Conservation (phyloP, 2,888 invertebrate genomes). For the Xanthorhoe designata region DNA sequence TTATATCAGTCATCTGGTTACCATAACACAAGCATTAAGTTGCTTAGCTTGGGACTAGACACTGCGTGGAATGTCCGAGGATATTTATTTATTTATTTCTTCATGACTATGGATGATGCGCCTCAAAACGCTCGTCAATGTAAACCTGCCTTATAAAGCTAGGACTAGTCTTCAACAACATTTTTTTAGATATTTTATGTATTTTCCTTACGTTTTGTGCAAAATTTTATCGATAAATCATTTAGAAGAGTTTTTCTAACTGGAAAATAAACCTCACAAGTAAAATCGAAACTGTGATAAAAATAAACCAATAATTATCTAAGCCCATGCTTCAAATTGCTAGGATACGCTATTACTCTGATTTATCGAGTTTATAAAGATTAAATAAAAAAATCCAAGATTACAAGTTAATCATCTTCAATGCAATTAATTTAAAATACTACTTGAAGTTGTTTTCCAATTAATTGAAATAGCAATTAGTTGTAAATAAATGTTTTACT, state of each 20-base stretch:
- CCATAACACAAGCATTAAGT: no score
- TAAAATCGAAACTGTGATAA: no score
- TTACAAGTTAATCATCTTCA: not conserved
- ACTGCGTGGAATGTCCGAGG: no score
- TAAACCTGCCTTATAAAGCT: conserved; percentile 4
- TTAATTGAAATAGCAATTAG: conserved; percentile 1
- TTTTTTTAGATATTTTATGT: not conserved
- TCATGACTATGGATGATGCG: conserved; percentile 18
- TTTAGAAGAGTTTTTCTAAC: not conserved
- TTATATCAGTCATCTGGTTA: no score
- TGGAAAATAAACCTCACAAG: no score
- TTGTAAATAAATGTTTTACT: not conserved
- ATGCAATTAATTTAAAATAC: not conserved
- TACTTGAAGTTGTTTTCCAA: not conserved
- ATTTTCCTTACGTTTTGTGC: not conserved
- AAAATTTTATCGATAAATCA: not conserved
- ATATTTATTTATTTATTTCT: no score
- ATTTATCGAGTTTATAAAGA: not conserved
- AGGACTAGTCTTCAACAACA: not conserved
- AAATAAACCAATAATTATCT: no score
- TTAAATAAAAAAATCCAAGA: not conserved
- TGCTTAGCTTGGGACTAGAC: no score
- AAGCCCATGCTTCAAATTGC: no score
- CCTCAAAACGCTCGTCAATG: conserved; percentile 13
- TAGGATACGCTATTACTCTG: not conserved